These are phyloP conservation scores for Adelphocoris suturalis DNA, from an alignment of 2,888 invertebrate genomes.

Conservation along the genomic window DNA sequence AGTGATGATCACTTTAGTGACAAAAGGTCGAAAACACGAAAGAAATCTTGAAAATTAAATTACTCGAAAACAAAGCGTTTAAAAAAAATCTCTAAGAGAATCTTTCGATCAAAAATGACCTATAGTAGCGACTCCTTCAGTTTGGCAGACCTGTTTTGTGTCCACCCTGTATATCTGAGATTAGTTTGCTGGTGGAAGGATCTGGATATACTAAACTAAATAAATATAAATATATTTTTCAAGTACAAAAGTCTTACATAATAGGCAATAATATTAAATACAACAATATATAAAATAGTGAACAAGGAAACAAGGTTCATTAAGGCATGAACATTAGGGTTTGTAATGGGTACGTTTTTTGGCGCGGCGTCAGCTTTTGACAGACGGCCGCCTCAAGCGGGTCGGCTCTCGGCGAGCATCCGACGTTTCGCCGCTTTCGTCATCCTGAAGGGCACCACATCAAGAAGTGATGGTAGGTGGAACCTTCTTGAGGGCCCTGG, in stretches of 20 bases:
- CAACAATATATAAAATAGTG: neutral
- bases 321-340: neutral
- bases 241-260: conserved; percentile 24
- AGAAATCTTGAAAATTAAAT: no score
- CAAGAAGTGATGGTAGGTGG: conserved; percentile 72
- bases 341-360: neutral
- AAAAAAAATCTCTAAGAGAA: no score
- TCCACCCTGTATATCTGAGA: no score
- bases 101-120: no score
- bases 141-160: no score
- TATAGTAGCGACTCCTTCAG: no score
- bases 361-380: neutral
- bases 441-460: neutral
- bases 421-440: neutral
- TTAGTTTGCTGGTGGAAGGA: no score
- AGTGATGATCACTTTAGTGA: no score
- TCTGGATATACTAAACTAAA: neutral
- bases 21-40: no score
- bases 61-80: no score
- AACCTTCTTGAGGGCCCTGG: conserved; percentile 82
- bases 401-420: neutral
- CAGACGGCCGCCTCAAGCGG: neutral
- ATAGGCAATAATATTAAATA: neutral
- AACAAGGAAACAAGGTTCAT: neutral
- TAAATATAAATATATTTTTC: conserved; percentile 23